A percentile compares a stretch with the other conserved stretches of the same genome.
Evolutionary conservation across 2,113 vertebrate species (phyloP).

Genomic region (Elephas maximus): DNA sequence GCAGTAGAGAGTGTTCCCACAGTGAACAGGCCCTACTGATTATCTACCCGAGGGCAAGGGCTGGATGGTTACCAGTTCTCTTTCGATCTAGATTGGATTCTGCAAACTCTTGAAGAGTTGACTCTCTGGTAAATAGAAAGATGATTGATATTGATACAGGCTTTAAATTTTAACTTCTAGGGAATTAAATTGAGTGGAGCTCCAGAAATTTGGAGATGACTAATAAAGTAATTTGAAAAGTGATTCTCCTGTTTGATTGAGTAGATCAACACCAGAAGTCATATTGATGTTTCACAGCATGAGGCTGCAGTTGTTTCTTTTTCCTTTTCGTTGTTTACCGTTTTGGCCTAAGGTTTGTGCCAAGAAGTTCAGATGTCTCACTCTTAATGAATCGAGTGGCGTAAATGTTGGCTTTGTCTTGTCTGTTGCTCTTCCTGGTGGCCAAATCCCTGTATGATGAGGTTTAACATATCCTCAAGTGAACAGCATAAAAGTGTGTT

Average conservation of each 20-base stretch:
- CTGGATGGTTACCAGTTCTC: background rate
- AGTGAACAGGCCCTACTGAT: background rate
- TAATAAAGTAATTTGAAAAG: conserved; percentile 1
- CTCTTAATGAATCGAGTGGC: background rate
- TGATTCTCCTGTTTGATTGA: background rate
- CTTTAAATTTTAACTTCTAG: conserved; percentile 31
- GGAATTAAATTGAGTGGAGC: background rate
- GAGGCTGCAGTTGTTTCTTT: background rate
- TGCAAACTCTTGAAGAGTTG: background rate
- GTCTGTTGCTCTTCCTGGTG: background rate
- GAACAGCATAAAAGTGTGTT: background rate
- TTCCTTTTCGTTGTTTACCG: background rate
- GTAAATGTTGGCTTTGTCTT: background rate
- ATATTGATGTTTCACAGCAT: conserved; percentile 33
- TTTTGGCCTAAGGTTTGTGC: conserved; percentile 53
- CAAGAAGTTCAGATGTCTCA: conserved; percentile 58
- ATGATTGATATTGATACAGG: background rate
- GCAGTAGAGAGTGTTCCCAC: background rate
- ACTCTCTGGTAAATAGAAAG: background rate
- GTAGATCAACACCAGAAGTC: background rate
- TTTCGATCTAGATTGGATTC: background rate
- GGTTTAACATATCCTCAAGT: background rate
- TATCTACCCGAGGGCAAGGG: background rate
- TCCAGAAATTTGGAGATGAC: background rate
- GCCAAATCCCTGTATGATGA: background rate